A percentile compares a stretch with the other conserved stretches of the same genome.
Evolutionary conservation across 2,113 vertebrate species (phyloP).

Genomic region (Platycercus adscitus): DNA sequence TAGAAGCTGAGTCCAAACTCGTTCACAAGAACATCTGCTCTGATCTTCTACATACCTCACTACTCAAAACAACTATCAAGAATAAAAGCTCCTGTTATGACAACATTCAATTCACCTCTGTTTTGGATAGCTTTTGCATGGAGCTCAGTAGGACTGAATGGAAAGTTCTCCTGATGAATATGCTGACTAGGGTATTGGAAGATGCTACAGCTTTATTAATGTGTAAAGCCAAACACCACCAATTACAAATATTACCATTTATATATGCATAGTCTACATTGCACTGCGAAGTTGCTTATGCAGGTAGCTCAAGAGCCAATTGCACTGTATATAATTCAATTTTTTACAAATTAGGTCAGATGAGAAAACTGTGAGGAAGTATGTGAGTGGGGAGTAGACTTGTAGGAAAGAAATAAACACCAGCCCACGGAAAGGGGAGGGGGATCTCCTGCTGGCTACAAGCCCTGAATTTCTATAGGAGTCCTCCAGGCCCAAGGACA

Average conservation of each 20-base stretch:
- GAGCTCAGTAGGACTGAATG: neutral
- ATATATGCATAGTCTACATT: neutral
- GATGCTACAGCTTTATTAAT: neutral
- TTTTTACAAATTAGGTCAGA: slow-evolving; percentile 33
- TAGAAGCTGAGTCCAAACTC: neutral
- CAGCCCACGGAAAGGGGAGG: neutral
- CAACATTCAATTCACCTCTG: neutral
- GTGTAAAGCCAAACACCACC: neutral
- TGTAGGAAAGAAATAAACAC: slow-evolving; percentile 43
- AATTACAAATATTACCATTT: neutral
- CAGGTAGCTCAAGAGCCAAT: neutral
- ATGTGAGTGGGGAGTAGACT: neutral
- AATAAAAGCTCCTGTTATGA: neutral
- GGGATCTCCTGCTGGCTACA: slow-evolving; percentile 8
- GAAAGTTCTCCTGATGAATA: neutral
- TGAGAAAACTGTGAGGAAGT: slow-evolving; percentile 26
- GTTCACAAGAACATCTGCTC: neutral
- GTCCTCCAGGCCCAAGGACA: slow-evolving; percentile 24
- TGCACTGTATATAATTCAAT: neutral
- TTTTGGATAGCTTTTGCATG: neutral
- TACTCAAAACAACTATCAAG: neutral
- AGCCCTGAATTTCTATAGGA: neutral
- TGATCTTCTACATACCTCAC: neutral
- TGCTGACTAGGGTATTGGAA: neutral
- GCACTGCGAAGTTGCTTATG: neutral